Evolutionary conservation across 2,113 vertebrate species (phyloP).

Genomic region (Tretioscincus oriximinensis): DNA sequence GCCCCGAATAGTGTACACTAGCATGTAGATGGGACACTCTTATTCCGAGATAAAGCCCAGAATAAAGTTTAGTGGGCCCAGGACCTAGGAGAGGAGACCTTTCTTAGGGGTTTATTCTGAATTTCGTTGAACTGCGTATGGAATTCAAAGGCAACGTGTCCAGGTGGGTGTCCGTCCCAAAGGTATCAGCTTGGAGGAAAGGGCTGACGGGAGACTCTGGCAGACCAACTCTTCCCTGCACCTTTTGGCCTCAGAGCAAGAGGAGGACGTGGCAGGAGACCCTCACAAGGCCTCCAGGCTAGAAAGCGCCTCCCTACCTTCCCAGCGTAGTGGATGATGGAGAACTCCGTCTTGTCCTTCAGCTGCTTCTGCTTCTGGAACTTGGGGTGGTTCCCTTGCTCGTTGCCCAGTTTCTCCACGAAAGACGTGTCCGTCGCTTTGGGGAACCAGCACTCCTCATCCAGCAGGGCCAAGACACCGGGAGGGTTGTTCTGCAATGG

Average conservation of each 20-base stretch:
- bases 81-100: too few relatives aligned
- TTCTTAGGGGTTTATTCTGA: too few relatives aligned
- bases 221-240: too few relatives aligned
- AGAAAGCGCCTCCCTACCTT: slow-evolving; percentile 71
- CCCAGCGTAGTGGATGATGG: slow-evolving; percentile 93
- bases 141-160: too few relatives aligned
- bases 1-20: too few relatives aligned
- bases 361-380: slow-evolving; percentile 95
- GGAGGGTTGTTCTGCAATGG: slow-evolving; percentile 89
- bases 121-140: too few relatives aligned
- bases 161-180: too few relatives aligned
- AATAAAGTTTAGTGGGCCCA: too few relatives aligned
- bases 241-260: too few relatives aligned
- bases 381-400: slow-evolving; percentile 90
- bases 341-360: slow-evolving; percentile 97
- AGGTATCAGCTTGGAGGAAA: background rate
- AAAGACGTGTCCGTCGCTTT: slow-evolving; percentile 97
- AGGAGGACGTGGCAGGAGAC: background rate
- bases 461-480: slow-evolving; percentile 92
- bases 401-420: slow-evolving; percentile 89
- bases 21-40: too few relatives aligned
- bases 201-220: too few relatives aligned
- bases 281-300: background rate
- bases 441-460: slow-evolving; percentile 98
- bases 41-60: too few relatives aligned